These are phyloP conservation scores for Chrosomus eos DNA, from an alignment of 2,797 vertebrate genomes.

Conservation along the genomic window DNA sequence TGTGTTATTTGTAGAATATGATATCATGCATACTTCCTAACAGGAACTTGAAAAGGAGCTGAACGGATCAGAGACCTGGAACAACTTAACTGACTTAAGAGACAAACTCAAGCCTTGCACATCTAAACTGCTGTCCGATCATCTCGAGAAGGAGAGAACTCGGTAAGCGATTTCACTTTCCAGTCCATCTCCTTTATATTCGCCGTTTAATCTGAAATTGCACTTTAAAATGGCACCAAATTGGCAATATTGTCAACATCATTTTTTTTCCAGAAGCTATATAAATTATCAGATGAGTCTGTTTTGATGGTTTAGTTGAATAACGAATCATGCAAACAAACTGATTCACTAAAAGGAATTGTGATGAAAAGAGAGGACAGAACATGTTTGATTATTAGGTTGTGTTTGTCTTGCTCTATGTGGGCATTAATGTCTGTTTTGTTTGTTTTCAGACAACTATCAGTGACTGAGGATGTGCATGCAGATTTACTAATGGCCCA, in stretches of 20 bases:
- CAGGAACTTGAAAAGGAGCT: slow-evolving; percentile 83
- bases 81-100: slow-evolving; percentile 57
- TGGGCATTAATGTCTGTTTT: slow-evolving; percentile 7
- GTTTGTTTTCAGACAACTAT: slow-evolving; percentile 80
- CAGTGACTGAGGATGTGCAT: slow-evolving; percentile 71
- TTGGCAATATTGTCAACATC: not conserved
- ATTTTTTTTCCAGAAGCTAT: not conserved
- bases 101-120: slow-evolving; percentile 60
- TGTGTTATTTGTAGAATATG: not conserved
- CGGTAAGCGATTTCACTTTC: slow-evolving; percentile 64
- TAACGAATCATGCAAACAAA: not conserved
- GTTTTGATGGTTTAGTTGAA: not conserved
- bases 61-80: slow-evolving; percentile 74
- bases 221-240: not conserved
- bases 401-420: not conserved
- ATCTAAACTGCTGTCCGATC: slow-evolving; percentile 58
- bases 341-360: not conserved
- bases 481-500: slow-evolving; percentile 69
- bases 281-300: not conserved
- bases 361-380: not conserved
- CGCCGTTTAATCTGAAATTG: not conserved
- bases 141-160: slow-evolving; percentile 64
- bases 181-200: not conserved
- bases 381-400: not conserved
- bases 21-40: slow-evolving; percentile 23